phyloP scores from a whole-genome alignment of 2,113 vertebrate species.

The Protobothrops mucrosquamatus region DNA sequence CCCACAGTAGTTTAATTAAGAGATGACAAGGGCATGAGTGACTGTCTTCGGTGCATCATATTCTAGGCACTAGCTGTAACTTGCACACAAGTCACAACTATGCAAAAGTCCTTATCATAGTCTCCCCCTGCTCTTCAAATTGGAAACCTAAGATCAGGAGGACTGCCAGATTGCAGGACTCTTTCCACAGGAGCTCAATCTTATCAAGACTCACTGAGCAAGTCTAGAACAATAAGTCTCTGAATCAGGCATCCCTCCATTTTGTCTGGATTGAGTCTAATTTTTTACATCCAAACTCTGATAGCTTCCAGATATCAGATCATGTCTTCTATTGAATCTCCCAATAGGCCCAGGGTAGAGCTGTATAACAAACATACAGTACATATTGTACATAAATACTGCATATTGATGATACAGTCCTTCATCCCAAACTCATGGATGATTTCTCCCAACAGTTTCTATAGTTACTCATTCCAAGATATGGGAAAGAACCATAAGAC shows the following conservation, averaged over 20 bases:
- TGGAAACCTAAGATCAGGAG: neutral
- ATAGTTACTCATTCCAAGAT: neutral
- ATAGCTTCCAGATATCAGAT: neutral
- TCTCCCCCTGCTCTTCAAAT: neutral
- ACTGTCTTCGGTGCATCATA: neutral
- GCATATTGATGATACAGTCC: neutral
- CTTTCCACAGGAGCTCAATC: neutral
- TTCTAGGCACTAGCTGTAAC: neutral
- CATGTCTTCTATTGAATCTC: neutral
- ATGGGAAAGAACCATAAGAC: neutral
- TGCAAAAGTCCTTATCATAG: neutral
- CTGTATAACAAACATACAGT: neutral
- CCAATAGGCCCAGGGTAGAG: neutral
- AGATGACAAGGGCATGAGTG: neutral
- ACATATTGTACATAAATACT: neutral
- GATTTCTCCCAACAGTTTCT: neutral
- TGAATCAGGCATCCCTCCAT: neutral
- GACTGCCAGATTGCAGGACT: neutral
- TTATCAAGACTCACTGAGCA: neutral
- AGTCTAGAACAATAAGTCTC: neutral
- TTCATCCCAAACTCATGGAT: neutral
- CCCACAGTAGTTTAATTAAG: neutral
- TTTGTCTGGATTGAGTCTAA: neutral
- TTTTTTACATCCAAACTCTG: neutral
- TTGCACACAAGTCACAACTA: neutral